phyloP scores from a whole-genome alignment of 2,797 vertebrate species.

The Parotocinclus haroldoi region DNA sequence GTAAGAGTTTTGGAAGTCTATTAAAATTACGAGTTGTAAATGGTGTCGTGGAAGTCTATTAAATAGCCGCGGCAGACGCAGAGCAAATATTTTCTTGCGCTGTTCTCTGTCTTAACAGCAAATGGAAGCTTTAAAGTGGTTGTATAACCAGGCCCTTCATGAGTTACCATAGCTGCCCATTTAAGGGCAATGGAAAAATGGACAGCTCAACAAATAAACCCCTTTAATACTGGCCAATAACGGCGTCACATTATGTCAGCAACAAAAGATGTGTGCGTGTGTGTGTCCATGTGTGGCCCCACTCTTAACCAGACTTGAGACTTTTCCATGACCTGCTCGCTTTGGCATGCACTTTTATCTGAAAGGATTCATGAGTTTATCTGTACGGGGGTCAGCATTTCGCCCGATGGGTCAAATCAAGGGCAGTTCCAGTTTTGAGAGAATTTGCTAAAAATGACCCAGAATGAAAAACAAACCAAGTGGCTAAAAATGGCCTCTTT shows the following conservation, averaged over 20 bases:
- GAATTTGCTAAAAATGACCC: constrained; percentile 2
- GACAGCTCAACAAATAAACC: constrained; percentile 46
- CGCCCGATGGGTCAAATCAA: constrained; percentile 48
- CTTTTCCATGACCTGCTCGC: constrained; percentile 73
- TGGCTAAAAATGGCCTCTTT: constrained; percentile 9
- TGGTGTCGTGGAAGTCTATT: constrained; percentile 16
- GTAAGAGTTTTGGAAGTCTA: constrained; percentile 3
- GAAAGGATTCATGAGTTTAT: constrained; percentile 64
- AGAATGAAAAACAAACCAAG: constrained; percentile 10
- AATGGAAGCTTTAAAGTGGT: constrained; percentile 17
- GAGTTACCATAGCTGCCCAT: constrained; percentile 33
- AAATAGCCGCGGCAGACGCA: constrained; percentile 8
- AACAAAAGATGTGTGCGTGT: constrained; percentile 57
- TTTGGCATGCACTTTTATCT: constrained; percentile 75
- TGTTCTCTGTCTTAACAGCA: constrained; percentile 18
- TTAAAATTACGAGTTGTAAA: constrained; percentile 23
- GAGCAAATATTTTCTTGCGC: constrained; percentile 31
- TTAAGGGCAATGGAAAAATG: constrained; percentile 40
- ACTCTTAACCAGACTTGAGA: constrained; percentile 70
- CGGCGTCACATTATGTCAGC: constrained; percentile 69
- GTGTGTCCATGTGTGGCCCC: constrained; percentile 52
- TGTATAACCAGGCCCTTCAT: constrained; percentile 35
- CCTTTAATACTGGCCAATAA: constrained; percentile 53
- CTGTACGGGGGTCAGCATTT: constrained; percentile 67
- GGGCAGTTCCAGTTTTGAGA: constrained; percentile 10